Conservation (phyloP, 2,888 invertebrate species). For the Sesamia inferens region DNA sequence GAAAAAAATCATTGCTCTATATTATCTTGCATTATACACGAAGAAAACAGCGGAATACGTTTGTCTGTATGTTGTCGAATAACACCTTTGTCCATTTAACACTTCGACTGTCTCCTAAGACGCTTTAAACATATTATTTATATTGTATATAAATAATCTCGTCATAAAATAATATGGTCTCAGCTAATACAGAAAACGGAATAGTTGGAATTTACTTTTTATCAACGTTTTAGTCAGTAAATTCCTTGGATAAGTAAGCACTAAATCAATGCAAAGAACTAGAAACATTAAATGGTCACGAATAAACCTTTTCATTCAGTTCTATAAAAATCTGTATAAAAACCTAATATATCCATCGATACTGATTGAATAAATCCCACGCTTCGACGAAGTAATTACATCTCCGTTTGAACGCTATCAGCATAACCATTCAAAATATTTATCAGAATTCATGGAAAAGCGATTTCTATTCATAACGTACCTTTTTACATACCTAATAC, state of each 20-base stretch:
- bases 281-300: neutral
- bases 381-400: slow-evolving; percentile 33
- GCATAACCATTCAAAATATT: slow-evolving; percentile 34
- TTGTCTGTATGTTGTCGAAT: too few species aligned
- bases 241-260: neutral
- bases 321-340: slow-evolving; percentile 20
- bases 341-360: slow-evolving; percentile 35
- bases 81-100: too few species aligned
- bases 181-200: neutral
- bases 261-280: neutral
- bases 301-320: slow-evolving; percentile 37
- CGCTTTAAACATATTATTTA: neutral
- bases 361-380: slow-evolving; percentile 40
- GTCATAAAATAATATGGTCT: too few species aligned
- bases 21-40: too few species aligned
- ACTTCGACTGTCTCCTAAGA: too few species aligned
- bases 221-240: neutral
- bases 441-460: slow-evolving; percentile 35
- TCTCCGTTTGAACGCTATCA: slow-evolving; percentile 7
- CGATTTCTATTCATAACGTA: slow-evolving; percentile 32
- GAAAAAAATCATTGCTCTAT: too few species aligned
- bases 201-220: neutral
- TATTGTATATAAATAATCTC: too few species aligned
- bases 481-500: slow-evolving; percentile 28
- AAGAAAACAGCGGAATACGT: too few species aligned